Conservation (phyloP, 2,797 vertebrate genomes). For the Alectoris magna region DNA sequence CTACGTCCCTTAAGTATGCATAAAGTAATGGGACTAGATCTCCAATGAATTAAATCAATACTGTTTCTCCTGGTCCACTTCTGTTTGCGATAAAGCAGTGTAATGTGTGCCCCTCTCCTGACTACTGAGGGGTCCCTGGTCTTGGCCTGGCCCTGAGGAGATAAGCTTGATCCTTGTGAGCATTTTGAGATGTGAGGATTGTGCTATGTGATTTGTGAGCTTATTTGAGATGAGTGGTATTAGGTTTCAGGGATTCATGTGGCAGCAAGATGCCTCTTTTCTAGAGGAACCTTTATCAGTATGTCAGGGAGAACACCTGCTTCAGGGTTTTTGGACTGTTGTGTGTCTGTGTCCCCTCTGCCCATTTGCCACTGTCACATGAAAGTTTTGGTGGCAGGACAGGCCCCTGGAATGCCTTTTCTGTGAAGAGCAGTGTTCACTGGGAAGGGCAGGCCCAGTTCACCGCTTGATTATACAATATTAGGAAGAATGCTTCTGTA, state of each 20-base stretch:
- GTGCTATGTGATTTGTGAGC: background rate
- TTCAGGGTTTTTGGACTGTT: background rate
- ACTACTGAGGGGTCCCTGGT: background rate
- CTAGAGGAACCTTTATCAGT: background rate
- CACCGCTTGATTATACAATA: background rate
- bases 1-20: constrained; percentile 14
- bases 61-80: background rate
- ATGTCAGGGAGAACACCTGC: background rate
- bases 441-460: background rate
- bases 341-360: background rate
- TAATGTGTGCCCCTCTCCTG: background rate
- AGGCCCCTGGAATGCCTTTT: background rate
- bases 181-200: background rate
- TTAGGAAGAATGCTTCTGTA: background rate
- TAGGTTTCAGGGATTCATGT: background rate
- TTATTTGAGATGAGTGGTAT: background rate
- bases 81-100: background rate
- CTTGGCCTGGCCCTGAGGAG: background rate
- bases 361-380: background rate
- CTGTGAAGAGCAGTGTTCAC: background rate
- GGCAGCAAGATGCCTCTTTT: background rate
- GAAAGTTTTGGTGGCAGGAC: background rate
- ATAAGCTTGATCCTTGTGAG: background rate
- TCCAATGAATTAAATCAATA: background rate
- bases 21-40: background rate